Evolutionary conservation across 2,797 vertebrate genomes (phyloP), one percentile per base, ranked within the genome.

Genomic region (Urocyon cinereoargenteus): DNA sequence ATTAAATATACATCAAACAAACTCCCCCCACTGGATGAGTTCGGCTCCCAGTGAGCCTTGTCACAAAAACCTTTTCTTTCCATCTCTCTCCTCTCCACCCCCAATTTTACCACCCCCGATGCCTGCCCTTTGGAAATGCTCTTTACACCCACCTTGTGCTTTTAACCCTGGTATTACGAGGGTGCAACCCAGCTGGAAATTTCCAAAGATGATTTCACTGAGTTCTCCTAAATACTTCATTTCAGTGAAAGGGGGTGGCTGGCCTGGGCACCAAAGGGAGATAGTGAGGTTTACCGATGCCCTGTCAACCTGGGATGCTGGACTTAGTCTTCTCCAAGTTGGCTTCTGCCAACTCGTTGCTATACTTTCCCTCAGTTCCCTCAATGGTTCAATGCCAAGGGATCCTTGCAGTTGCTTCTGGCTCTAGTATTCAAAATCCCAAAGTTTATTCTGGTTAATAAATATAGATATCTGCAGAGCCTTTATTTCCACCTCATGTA

Each of bases 91-190:
- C 18, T 90, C 40, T 95, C 66, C 28, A 57, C 40, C 31, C 83
- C 13, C 45, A 86, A 78, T 28, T 73, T 68, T 9, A 91, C 59
- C 83, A 49, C 14, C 86, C 31, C 18, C 1, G 2, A 1, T 68
- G 45, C 14, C 83, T 95, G 45, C 51, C 91, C 73, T 97, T 97
- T 96, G 81, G 61, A 93, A 96, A 72, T 55, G 61, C 31, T 97
- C 34, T 94, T 87, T 55, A 59, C 49, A 91, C 31, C 68, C 70
- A 97, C 84, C 55, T 9, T 13, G 6, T 55, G 77, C 45, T 90
- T 93, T 90, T 96, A 96, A 96, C 51, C 91, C 94, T 96, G 83
- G 55, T 84, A 96, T 96, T 96, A 93, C 1, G 22, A 91, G 79
- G 62, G 19, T 87, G 57, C 64, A 93, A 40, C 45, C 34, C 79